Conservation (phyloP, 1,140 invertebrate species). For the Zaprionus camerounensis region DNA sequence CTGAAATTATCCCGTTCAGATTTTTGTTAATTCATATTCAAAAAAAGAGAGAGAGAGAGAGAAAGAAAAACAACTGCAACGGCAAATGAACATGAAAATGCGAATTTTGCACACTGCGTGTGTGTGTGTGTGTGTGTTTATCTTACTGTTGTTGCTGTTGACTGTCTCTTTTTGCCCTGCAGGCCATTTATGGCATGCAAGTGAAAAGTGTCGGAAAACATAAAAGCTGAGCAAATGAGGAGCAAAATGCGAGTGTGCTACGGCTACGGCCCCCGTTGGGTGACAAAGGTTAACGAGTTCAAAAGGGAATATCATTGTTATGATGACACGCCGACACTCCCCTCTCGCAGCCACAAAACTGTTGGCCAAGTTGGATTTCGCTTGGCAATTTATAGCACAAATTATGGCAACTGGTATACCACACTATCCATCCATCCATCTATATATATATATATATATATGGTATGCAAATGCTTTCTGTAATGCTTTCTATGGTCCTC, state of each 20-base stretch:
- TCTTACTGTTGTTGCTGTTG: slow-evolving; percentile 31
- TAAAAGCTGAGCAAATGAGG: slow-evolving; percentile 59
- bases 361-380: background rate
- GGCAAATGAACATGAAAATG: slow-evolving; percentile 57
- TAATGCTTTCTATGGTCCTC: background rate
- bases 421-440: background rate
- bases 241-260: slow-evolving; percentile 54
- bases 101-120: slow-evolving; percentile 45
- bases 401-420: background rate
- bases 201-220: slow-evolving; percentile 75
- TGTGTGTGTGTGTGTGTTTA: slow-evolving; percentile 18
- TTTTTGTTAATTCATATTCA: slow-evolving; percentile 48
- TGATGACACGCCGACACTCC: slow-evolving; percentile 20
- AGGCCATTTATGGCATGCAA: slow-evolving; percentile 18
- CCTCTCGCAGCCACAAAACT: background rate
- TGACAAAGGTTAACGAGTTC: slow-evolving; percentile 45
- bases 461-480: background rate
- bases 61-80: slow-evolving; percentile 23
- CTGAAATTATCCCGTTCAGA: slow-evolving; percentile 48
- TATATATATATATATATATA: background rate
- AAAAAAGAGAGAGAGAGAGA: background rate
- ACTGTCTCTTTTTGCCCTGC: slow-evolving; percentile 33
- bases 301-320: slow-evolving; percentile 34
- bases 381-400: background rate
- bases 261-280: background rate